Conservation (phyloP, 2,113 vertebrate species). For the Ascaphus truei region DNA sequence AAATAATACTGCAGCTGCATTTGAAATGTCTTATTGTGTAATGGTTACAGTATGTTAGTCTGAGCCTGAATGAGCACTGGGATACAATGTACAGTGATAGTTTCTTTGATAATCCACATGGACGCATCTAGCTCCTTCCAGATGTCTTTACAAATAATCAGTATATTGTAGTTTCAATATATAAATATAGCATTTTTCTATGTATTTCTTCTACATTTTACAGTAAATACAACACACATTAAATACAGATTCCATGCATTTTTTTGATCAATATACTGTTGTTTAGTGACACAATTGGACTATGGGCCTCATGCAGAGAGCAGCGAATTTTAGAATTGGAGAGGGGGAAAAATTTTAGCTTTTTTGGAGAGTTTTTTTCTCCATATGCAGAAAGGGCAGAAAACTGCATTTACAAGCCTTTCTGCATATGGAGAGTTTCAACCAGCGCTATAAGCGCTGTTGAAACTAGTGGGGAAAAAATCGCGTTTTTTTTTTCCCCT, state of each 20-base stretch:
- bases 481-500: too few relatives aligned
- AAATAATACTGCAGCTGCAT: constrained; percentile 8
- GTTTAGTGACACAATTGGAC: too few relatives aligned
- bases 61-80: not conserved
- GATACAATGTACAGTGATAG: constrained; percentile 19
- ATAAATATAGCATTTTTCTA: constrained; percentile 3
- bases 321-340: too few relatives aligned
- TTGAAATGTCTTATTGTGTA: constrained; percentile 8
- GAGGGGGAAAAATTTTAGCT: too few relatives aligned
- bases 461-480: too few relatives aligned
- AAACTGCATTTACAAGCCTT: too few relatives aligned
- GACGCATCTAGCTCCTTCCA: constrained; percentile 18
- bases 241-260: not conserved
- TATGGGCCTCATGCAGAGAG: too few relatives aligned
- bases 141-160: constrained; percentile 17
- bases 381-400: too few relatives aligned
- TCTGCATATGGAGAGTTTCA: too few relatives aligned
- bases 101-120: constrained; percentile 19
- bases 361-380: too few relatives aligned
- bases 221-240: not conserved
- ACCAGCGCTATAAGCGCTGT: too few relatives aligned
- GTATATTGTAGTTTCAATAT: constrained; percentile 6
- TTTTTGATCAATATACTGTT: not conserved
- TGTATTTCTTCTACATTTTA: constrained; percentile 5
- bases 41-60: constrained; percentile 7